Percentiles rank a stretch among this genome's conserved stretches.
Conservation (phyloP, 2,797 vertebrate species). For the Coilia nasus region DNA sequence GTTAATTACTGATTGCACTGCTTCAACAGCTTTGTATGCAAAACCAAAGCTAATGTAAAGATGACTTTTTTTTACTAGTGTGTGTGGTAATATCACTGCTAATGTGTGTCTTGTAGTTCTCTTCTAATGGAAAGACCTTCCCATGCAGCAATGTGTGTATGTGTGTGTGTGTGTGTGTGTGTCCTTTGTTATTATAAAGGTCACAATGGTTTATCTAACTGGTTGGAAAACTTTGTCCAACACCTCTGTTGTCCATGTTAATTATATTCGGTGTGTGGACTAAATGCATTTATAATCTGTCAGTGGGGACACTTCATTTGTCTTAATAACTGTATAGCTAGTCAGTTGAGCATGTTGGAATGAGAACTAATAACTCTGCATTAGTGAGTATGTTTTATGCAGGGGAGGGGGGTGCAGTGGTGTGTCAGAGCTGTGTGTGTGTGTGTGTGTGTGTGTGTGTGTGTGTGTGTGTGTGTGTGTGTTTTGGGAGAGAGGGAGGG, state of each 20-base stretch:
- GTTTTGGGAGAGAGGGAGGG: background rate
- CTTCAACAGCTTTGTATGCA: background rate
- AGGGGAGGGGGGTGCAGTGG: no score
- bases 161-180: no score
- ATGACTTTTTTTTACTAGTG: background rate
- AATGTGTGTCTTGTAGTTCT: background rate
- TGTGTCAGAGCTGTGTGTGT: background rate
- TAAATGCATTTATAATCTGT: background rate
- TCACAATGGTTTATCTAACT: background rate
- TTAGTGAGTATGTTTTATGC: no score
- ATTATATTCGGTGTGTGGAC: background rate
- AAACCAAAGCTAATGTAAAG: background rate
- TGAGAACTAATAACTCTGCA: no score
- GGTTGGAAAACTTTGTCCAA: background rate
- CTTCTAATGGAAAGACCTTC: background rate
- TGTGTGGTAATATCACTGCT: background rate
- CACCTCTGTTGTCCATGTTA: background rate
- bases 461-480: background rate
- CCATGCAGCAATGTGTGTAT: background rate
- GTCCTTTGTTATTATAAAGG: background rate
- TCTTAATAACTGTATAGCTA: background rate
- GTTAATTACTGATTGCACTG: background rate
- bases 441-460: background rate
- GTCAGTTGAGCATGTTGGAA: slow-evolving; percentile 8
- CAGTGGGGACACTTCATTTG: background rate